These are phyloP conservation scores for Emys orbicularis DNA, from an alignment of 2,797 vertebrate genomes.

Conservation along the genomic window DNA sequence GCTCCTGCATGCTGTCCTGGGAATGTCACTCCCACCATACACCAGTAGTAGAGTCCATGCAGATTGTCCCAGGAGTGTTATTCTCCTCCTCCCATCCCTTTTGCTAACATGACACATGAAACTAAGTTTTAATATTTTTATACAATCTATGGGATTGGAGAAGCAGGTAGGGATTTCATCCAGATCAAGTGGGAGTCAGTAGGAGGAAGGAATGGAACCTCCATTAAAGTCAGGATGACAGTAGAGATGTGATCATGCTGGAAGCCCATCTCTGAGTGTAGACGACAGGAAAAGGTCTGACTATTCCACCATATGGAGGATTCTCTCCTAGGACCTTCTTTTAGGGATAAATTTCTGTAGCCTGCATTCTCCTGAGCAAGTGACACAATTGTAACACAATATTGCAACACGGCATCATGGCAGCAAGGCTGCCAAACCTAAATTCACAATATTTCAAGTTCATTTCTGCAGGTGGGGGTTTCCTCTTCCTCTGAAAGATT, in stretches of 20 bases:
- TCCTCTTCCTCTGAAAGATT: not conserved
- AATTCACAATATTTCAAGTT: not conserved
- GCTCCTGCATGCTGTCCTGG: not conserved
- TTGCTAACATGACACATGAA: not conserved
- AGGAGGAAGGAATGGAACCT: not conserved
- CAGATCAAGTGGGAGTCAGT: not conserved
- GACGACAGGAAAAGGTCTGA: not conserved
- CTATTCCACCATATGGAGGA: not conserved
- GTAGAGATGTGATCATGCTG: not conserved
- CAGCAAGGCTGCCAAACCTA: not conserved
- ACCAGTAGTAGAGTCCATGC: not conserved
- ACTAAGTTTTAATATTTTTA: not conserved
- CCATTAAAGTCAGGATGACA: not conserved
- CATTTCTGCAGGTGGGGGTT: not conserved
- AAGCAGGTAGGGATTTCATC: not conserved
- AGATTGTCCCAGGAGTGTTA: not conserved
- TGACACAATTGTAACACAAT: not conserved
- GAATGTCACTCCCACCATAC: not conserved
- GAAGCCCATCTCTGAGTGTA: not conserved
- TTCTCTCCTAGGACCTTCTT: not conserved
- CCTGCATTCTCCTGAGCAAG: accelerated
- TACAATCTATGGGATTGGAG: not conserved
- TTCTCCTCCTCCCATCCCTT: not conserved
- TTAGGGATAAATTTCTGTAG: not conserved
- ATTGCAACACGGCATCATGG: accelerated